Conservation (phyloP, 1,140 invertebrate genomes). For the Copidosoma floridanum region DNA sequence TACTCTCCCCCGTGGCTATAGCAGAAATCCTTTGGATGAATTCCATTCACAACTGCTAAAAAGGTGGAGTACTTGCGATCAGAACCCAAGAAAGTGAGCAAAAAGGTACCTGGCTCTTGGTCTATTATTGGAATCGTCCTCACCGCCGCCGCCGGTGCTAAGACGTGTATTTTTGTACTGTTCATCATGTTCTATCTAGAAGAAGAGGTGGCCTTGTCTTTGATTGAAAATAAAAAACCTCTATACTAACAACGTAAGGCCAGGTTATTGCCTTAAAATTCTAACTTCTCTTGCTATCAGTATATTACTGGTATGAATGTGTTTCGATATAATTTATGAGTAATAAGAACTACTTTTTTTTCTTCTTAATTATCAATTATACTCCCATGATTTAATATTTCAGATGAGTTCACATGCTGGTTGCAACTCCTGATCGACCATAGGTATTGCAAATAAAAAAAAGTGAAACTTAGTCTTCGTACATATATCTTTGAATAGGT, state of each 20-base stretch:
- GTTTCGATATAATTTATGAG: slow-evolving; percentile 83
- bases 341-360: slow-evolving; percentile 33
- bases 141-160: slow-evolving; percentile 97
- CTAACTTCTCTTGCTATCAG: slow-evolving; percentile 91
- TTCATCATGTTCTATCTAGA: slow-evolving; percentile 97
- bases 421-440: slow-evolving; percentile 94
- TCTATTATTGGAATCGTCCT: slow-evolving; percentile 99
- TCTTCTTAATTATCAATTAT: background rate
- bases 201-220: slow-evolving; percentile 91
- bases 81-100: no score
- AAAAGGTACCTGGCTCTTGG: no score
- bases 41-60: no score
- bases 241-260: slow-evolving; percentile 73
- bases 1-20: no score
- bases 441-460: slow-evolving; percentile 99
- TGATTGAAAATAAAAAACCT: slow-evolving; percentile 90
- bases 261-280: slow-evolving; percentile 76
- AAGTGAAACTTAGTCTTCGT: slow-evolving; percentile 89
- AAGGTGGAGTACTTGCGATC: no score
- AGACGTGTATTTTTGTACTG: slow-evolving; percentile 97
- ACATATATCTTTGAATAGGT: slow-evolving; percentile 94
- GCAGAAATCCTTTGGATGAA: no score
- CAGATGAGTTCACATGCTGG: slow-evolving; percentile 96
- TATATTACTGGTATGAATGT: slow-evolving; percentile 89
- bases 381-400: slow-evolving; percentile 34